These are phyloP conservation scores for Spatulosminthurus flaviceps DNA, from an alignment of 2,888 invertebrate species.

Conservation along the genomic window DNA sequence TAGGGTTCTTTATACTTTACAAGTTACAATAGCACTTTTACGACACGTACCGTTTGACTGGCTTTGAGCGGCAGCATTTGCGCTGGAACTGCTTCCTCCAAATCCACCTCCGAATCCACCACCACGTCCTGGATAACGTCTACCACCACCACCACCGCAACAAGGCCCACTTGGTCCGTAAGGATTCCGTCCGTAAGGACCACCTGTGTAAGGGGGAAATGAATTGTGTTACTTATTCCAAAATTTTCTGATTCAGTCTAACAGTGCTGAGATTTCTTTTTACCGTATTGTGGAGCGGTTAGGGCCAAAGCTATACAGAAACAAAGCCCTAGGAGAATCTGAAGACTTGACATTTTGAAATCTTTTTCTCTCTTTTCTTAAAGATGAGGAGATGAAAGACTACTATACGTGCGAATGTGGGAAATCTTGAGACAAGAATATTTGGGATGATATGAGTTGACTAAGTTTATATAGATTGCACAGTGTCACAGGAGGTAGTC, in stretches of 20 bases:
- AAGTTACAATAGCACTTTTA: too few species aligned
- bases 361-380: background rate
- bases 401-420: background rate
- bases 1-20: too few species aligned
- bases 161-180: constrained; percentile 47
- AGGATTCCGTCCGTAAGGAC: background rate
- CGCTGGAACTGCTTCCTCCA: background rate
- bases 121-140: background rate
- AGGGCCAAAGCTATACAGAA: background rate
- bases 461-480: background rate
- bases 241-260: constrained; percentile 29
- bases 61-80: background rate
- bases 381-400: background rate
- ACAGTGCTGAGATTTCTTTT: background rate
- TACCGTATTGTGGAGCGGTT: constrained; percentile 33
- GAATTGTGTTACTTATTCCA: background rate
- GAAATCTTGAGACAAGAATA: background rate
- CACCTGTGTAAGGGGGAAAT: background rate
- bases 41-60: background rate
- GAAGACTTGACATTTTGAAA: background rate
- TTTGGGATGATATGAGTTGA: background rate
- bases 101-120: background rate
- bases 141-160: constrained; percentile 39
- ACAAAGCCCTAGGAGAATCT: background rate
- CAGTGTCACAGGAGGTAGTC: background rate